These are phyloP conservation scores for Drosophila mojavensis DNA, from an alignment of 1,140 invertebrate species.

Conservation along the genomic window DNA sequence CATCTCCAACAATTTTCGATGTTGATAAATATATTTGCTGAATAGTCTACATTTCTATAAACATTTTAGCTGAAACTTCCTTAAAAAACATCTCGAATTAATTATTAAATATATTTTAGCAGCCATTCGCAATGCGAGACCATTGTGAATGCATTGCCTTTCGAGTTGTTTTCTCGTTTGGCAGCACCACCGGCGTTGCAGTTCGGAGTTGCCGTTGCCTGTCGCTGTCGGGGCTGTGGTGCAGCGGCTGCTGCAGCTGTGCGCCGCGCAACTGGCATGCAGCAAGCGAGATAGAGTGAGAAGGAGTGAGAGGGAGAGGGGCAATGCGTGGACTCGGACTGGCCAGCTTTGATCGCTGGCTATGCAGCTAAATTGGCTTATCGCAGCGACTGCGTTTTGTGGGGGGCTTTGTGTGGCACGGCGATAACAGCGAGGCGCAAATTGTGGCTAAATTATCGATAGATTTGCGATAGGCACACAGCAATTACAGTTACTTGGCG, in stretches of 20 bases:
- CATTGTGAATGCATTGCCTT: slow-evolving; percentile 32
- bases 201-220: slow-evolving; percentile 59
- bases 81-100: neutral
- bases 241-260: slow-evolving; percentile 5
- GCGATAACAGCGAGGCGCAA: slow-evolving; percentile 55
- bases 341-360: slow-evolving; percentile 52
- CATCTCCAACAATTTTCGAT: too few species aligned
- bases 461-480: slow-evolving; percentile 57
- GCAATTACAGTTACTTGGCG: slow-evolving; percentile 40
- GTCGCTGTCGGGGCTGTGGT: slow-evolving; percentile 26
- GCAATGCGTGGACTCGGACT: slow-evolving; percentile 6
- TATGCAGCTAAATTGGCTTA: slow-evolving; percentile 56
- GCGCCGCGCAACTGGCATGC: neutral
- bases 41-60: too few species aligned
- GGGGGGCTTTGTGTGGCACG: neutral
- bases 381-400: slow-evolving; percentile 42
- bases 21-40: too few species aligned
- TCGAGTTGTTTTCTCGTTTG: slow-evolving; percentile 55
- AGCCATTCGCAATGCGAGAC: neutral
- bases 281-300: neutral
- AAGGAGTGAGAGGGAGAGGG: neutral
- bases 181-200: slow-evolving; percentile 63
- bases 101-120: neutral
- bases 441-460: slow-evolving; percentile 68
- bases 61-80: too few species aligned